Evolutionary conservation across 2,888 invertebrate species (phyloP), one percentile per base, ranked within the genome.

Genomic region (Germaria angustata): DNA sequence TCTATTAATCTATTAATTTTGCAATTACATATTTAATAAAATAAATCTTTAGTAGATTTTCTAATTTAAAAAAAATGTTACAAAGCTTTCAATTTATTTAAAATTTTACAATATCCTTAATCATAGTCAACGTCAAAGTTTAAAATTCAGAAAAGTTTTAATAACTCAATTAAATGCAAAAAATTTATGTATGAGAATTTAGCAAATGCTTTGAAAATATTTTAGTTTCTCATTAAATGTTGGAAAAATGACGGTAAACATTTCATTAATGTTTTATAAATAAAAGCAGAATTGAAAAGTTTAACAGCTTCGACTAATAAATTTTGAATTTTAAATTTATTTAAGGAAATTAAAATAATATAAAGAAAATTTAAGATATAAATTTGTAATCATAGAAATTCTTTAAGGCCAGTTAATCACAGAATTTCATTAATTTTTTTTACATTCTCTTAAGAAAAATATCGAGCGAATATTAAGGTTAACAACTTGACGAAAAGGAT

Each of bases 201-300:
- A 76, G 66, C 81, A 81, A 80, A 76, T 81, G 76, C 72, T 39
- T 41, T 11, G 69, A 9, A 68, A 53, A 41, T 22, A 24, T 41
- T 69, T 46, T 46, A 24, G 0, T 13, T 49, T 61, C 49, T 59
- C 11, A 11, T 36, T 41, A 4, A 15, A 24, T 61, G 15, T 15
- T 28, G 1, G 1, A 20, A 41, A 24, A 61, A n/a, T 39, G 13
- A 24, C 41, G 53, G 46, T 66, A 77, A 81, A 72, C 51, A 71
- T 72, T 72, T 71, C 71, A 41, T 59, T 57, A 68, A 69, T 65
- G 46, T 63, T 63, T 75, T 9, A 57, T 28, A 36, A 39, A 51
- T 32, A 63, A 63, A 59, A 55, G 44, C 32, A 32, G 63, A 71
- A 55, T 34, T 34, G 55, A 17, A 55, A 55, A 11, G 15, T 55